Evolutionary conservation across 2,888 invertebrate species (phyloP), one percentile per base, ranked within the genome.

Genomic region (Eilema caniola): DNA sequence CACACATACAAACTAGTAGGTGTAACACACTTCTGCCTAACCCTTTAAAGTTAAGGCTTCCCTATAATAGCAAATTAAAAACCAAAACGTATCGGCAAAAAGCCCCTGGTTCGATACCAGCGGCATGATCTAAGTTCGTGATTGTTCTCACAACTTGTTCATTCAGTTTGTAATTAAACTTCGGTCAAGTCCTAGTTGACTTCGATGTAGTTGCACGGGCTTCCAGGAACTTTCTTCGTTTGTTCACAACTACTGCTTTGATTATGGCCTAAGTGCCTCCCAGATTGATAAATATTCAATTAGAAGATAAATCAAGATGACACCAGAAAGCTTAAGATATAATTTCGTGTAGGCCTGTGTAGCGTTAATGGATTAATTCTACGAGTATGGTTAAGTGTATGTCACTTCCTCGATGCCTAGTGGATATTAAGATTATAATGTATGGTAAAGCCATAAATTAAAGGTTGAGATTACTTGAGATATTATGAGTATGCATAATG

Each of bases 81-180:
- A 71, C 75, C 56, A 61, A 69, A 66, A 74, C 64, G 75, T 82
- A 80, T 82, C 69, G 67, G 25, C 56, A 82, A 86, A 84, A 86
- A 82, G 81, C 83, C 78, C 78, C 83, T 85, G 86, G 82, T 80
- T 74, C 82, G 84, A 89, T 87, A 86, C 83, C 82, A 74, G 77
- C 83, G 80, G 79, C 86, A 85, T 87, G 89, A 90, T 89, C 88
- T 85, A 90, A 92, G 88, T 93, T 91, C 79, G 78, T 84, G 90
- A 91, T 90, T 91, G 92, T 92, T 86, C 86, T 83, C 79, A 81
- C 80, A 89, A 91, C 88, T 93, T 89, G 88, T 89, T 89, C 91
- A 84, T 87, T 89, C 89, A 90, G 91, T 92, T 93, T 93, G 94
- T 95, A 94, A 95, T 94, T 95, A 94, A 94, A 93, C 88, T 92